A percentile compares a stretch with the other conserved stretches of the same genome.
Conservation (phyloP, 2,797 vertebrate species). For the Iguana delicatissima region DNA sequence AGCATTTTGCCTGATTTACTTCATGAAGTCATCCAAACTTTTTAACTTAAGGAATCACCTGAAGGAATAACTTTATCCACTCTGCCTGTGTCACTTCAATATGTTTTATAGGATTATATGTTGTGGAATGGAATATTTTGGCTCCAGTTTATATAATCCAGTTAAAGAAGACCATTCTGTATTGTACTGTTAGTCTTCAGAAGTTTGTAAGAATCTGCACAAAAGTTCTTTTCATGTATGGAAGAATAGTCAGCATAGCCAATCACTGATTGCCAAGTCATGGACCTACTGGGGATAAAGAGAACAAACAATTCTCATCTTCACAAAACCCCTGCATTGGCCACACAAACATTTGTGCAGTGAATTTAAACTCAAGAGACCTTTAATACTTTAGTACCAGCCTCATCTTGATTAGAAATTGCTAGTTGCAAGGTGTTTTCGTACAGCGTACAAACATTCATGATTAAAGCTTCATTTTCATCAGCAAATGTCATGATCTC, state of each 20-base stretch:
- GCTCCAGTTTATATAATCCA: not conserved
- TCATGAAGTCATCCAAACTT: not conserved
- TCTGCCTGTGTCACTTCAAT: not conserved
- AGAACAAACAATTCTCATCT: not conserved
- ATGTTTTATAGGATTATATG: not conserved
- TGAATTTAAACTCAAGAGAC: not conserved
- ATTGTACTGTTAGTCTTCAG: not conserved
- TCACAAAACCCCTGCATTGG: not conserved
- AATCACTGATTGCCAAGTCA: not conserved
- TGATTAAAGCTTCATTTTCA: conserved; percentile 50
- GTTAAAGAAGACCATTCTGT: not conserved
- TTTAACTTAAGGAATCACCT: not conserved
- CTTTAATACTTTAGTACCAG: conserved; percentile 23
- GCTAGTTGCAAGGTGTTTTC: conserved; percentile 25
- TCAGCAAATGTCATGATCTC: conserved; percentile 27
- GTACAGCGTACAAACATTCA: conserved; percentile 7
- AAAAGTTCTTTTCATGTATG: not conserved
- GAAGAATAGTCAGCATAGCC: not conserved
- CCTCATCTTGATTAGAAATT: conserved; percentile 38
- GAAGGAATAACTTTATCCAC: not conserved
- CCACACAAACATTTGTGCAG: not conserved
- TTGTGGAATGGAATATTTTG: not conserved
- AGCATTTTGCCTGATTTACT: not conserved
- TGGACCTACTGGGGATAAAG: not conserved
- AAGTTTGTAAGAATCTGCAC: not conserved